Evolutionary conservation across 2,888 invertebrate genomes (phyloP).

Genomic region (Trachelus stipa): DNA sequence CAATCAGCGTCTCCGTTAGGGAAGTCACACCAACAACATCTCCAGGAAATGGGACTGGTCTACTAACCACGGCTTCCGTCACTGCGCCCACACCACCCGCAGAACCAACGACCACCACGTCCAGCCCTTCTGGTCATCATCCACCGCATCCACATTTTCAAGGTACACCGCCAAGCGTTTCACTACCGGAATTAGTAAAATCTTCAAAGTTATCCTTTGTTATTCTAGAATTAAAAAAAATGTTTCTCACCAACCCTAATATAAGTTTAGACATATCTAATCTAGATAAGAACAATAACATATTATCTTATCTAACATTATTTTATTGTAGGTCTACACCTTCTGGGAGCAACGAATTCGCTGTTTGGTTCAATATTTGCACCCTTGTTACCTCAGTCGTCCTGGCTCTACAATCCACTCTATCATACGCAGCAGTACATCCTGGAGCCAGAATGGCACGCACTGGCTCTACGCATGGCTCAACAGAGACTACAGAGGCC

Average conservation of each 20-base stretch:
- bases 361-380: slow-evolving; percentile 64
- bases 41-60: slow-evolving; percentile 59
- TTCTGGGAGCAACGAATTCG: slow-evolving; percentile 60
- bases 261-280: background rate
- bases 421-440: slow-evolving; percentile 63
- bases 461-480: slow-evolving; percentile 59
- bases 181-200: background rate
- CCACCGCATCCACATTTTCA: slow-evolving; percentile 54
- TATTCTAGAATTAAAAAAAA: background rate
- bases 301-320: slow-evolving; percentile 4
- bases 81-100: slow-evolving; percentile 58
- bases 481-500: slow-evolving; percentile 63
- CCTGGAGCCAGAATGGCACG: slow-evolving; percentile 63
- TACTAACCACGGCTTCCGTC: slow-evolving; percentile 61
- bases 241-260: background rate
- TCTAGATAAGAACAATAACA: background rate
- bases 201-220: background rate
- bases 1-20: slow-evolving; percentile 61
- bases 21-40: slow-evolving; percentile 57
- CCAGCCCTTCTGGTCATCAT: slow-evolving; percentile 59
- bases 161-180: slow-evolving; percentile 43
- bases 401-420: slow-evolving; percentile 63
- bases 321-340: slow-evolving; percentile 54
- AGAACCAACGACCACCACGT: slow-evolving; percentile 44
- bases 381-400: slow-evolving; percentile 60